These are phyloP conservation scores for Pelagia noctiluca DNA, from an alignment of 30 jellyfish, hydroid and myxozoan genomes.

Conservation along the genomic window DNA sequence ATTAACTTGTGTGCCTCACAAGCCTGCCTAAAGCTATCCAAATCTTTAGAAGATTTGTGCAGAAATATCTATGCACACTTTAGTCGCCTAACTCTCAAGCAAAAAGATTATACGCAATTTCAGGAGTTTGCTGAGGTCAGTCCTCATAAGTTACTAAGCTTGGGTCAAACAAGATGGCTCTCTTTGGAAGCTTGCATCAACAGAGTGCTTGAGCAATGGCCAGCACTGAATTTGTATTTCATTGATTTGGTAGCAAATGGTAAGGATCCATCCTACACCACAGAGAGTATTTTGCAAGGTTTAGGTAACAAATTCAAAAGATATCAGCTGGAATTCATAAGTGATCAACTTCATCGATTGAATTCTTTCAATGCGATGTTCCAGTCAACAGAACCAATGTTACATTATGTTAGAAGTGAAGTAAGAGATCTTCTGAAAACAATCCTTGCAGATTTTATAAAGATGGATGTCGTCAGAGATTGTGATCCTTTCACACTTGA, in stretches of 20 bases:
- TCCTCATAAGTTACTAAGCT: constrained; percentile 54
- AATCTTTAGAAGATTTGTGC: constrained; percentile 59
- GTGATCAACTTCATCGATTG: constrained; percentile 20
- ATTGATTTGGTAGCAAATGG: constrained; percentile 34
- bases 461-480: constrained; percentile 20
- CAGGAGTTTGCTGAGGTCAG: constrained; percentile 50
- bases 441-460: constrained; percentile 23
- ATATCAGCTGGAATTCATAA: constrained; percentile 10
- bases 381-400: constrained; percentile 57
- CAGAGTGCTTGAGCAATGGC: constrained; percentile 44
- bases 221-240: constrained; percentile 38
- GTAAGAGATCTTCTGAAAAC: constrained; percentile 22
- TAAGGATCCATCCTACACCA: constrained; percentile 52
- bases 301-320: constrained; percentile 29
- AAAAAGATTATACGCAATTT: constrained; percentile 17
- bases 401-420: constrained; percentile 36
- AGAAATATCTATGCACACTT: constrained; percentile 50
- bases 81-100: constrained; percentile 22
- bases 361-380: constrained; percentile 49
- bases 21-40: constrained; percentile 61
- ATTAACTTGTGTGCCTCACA: constrained; percentile 58
- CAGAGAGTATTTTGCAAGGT: constrained; percentile 27
- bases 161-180: constrained; percentile 64
- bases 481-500: constrained; percentile 50
- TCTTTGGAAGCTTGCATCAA: constrained; percentile 39